Evolutionary conservation across 2,113 vertebrate species (phyloP), one percentile per base, ranked within the genome.

Genomic region (Telmatochromis brichardi): DNA sequence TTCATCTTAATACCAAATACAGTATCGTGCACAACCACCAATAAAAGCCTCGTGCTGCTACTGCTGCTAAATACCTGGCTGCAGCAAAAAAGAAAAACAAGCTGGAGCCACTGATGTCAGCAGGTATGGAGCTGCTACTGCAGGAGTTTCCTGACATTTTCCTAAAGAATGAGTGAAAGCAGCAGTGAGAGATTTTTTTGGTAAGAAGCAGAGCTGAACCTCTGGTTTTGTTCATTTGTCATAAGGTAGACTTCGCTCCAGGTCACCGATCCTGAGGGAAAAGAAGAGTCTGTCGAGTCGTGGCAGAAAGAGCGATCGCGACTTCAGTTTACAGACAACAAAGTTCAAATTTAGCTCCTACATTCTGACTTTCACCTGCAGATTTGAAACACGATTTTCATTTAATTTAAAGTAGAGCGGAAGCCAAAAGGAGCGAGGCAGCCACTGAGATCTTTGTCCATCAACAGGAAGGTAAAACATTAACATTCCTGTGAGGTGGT

Each of bases 1-100:
- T 47, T 76, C 23, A 5, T 26, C 68, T 0, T 5, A 0, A 17
- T 76, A 11, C 23, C 14, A 26, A 76, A 47, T 47, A 47, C 0
- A 28, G 0, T 31, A 19, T 50, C 2, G 3, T 50, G 73, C 73
- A 50, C 17, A 6, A 50, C 42, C 23, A 50, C 42, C 15, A 78
- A 51, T 50, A 47, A 78, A 50, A 31, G 73, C 19, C 0, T 50
- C 3, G 9, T 50, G 42, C 9, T 76, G 40, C 71, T 12, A 17
- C 60, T 65, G 17, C 60, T 7, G 60, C 40, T 73, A 47, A 47
- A 47, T 76, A 28, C 23, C 40, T 28, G 68, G 23, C 68, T 47
- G 14, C 40, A 47, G 40, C 68, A 76, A 26, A 76, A 28, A 28
- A 0, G n/a, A 47, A 0, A 8, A 19, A 1, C 9, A 23, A 28